Base-by-base conservation (phyloP, 2,797 vertebrate genomes). In the Basileuterus tristriatus region DNA sequence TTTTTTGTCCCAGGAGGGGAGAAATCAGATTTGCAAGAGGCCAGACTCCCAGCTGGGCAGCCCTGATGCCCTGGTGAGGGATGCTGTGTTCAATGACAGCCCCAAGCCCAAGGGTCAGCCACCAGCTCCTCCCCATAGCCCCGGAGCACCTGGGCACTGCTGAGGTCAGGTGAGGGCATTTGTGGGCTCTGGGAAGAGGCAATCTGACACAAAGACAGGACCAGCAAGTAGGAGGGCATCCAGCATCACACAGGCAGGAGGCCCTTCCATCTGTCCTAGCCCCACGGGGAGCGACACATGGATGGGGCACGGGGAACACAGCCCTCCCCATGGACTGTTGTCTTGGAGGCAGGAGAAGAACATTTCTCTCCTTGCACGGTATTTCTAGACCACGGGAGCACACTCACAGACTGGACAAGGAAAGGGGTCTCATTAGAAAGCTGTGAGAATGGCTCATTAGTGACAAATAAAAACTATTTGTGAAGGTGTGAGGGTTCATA, bases 261-360 rank as follows among this genome's bases (percentile, higher is more conserved):
- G 26, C 15, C 9, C 5, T 30, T 72, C 63, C 46, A 6, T 6
- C 24, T 49, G 29, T 11, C 26, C 46, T 43, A 75, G 44, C 9
- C 6, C 6, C 10, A 17, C 0, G 6, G 18, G 14, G 9, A 87
- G 29, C 0, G 0, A 50, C 1, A 0, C 26, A 44, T 0, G 3
- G 32, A 15, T 3, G 5, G 8, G 4, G 8, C 6, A n/a, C 4
- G 5, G 12, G 15, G 3, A 19, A 17, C 6, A 39, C 1, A 20
- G 41, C 8, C 20, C 32, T 81, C n/a, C 3, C 11, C 63, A 15
- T 0, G 2, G 17, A 49, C 10, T 23, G 3, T 2, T 6, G 2
- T 26, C 43, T 49, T 65, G 39, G 10, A 60, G 12, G 29, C 8
- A 75, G 16, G 7, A 79, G 11, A 13, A 86, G 6, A 47, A 11